These are phyloP conservation scores for Pitta sordida DNA, from an alignment of 2,113 vertebrate species.

Conservation along the genomic window DNA sequence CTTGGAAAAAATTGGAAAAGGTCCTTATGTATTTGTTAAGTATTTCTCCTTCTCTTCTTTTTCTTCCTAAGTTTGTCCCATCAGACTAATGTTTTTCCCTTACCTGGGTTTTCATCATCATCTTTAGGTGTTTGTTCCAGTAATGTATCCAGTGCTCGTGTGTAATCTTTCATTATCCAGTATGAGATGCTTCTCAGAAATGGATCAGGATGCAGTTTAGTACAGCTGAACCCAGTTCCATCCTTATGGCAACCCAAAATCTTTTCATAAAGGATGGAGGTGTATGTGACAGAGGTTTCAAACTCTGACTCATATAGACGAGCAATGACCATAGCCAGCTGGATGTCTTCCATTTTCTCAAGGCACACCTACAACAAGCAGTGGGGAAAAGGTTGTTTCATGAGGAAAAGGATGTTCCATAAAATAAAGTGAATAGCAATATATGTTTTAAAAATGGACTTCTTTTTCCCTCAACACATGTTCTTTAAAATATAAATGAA, in stretches of 20 bases:
- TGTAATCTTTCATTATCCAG: conserved; percentile 97
- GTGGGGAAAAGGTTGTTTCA: not conserved
- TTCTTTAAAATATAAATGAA: not conserved
- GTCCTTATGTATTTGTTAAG: not conserved
- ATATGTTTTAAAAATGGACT: not conserved
- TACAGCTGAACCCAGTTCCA: conserved; percentile 84
- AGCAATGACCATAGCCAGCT: conserved; percentile 94
- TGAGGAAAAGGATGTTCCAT: not conserved
- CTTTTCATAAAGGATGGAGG: conserved; percentile 90
- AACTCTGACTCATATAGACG: conserved; percentile 94
- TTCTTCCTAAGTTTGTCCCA: not conserved
- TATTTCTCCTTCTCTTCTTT: not conserved
- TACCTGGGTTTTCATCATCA: conserved; percentile 88
- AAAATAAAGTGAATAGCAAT: not conserved
- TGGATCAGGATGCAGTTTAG: conserved; percentile 88
- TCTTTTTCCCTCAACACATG: not conserved
- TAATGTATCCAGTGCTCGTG: conserved; percentile 89
- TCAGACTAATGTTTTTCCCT: not conserved
- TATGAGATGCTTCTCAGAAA: conserved; percentile 95
- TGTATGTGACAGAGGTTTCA: conserved; percentile 92
- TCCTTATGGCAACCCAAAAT: conserved; percentile 89
- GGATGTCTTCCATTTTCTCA: conserved; percentile 99
- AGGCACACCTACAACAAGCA: conserved; percentile 82
- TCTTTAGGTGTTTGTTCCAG: conserved; percentile 95
- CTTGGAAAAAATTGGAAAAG: not conserved